phyloP scores from a whole-genome alignment of 2,113 vertebrate species.

The Ondatra zibethicus region DNA sequence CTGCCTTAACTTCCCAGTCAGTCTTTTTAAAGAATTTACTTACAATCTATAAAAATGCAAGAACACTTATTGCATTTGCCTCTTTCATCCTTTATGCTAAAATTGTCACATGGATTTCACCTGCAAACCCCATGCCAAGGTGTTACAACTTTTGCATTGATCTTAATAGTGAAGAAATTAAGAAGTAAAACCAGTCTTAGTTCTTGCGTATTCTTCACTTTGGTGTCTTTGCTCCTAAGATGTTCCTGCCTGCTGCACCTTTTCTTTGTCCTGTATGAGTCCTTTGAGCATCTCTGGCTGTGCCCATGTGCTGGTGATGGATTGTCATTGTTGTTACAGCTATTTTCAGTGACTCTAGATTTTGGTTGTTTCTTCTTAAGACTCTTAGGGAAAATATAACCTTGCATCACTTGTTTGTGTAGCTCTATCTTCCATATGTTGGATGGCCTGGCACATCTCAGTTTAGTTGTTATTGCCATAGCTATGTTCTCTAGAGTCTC shows the following conservation, averaged over 20 bases:
- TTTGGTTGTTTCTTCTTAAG: not conserved
- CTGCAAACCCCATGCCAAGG: not conserved
- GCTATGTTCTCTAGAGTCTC: not conserved
- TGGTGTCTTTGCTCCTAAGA: conserved; percentile 23
- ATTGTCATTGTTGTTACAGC: not conserved
- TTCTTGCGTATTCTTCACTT: conserved; percentile 10
- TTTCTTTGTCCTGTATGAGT: not conserved
- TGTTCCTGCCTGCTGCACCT: not conserved
- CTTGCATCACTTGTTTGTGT: not conserved
- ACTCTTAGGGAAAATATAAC: not conserved
- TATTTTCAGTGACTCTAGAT: conserved; percentile 38
- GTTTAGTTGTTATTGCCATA: not conserved
- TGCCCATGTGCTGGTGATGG: not conserved
- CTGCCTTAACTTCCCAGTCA: not conserved
- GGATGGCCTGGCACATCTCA: not conserved
- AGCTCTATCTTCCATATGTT: not conserved
- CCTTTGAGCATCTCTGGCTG: not conserved
- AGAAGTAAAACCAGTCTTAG: not conserved
- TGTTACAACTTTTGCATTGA: conserved; percentile 34
- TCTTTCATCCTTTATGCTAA: not conserved
- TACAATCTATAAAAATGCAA: not conserved
- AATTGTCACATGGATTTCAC: not conserved
- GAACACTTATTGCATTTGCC: not conserved
- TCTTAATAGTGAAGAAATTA: conserved; percentile 33
- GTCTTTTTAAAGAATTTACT: not conserved